phyloP scores from a whole-genome alignment of 2,888 invertebrate genomes.

The Agrotis segetum region DNA sequence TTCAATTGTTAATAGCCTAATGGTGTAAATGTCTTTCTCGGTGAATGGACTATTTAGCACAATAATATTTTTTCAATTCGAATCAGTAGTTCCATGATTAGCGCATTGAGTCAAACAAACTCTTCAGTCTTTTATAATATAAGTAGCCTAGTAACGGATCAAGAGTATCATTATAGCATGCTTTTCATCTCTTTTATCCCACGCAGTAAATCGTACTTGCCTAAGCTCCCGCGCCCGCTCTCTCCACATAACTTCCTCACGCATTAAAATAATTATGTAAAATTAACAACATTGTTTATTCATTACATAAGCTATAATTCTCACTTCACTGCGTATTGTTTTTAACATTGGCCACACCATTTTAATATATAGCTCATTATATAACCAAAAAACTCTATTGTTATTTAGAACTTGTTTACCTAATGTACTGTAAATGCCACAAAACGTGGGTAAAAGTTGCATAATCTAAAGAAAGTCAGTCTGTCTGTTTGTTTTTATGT shows the following conservation, averaged over 20 bases:
- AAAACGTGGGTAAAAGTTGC: constrained; percentile 37
- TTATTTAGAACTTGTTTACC: constrained; percentile 29
- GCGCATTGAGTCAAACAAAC: too few species aligned
- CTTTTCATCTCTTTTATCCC: not conserved
- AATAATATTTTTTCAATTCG: too few species aligned
- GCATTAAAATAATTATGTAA: constrained; percentile 65
- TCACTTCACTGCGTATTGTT: constrained; percentile 64
- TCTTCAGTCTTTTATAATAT: too few species aligned
- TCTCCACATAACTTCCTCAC: constrained; percentile 7
- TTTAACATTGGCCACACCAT: constrained; percentile 37
- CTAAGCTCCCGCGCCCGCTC: constrained; percentile 21
- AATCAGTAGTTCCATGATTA: too few species aligned
- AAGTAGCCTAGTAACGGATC: not conserved
- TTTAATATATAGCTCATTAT: constrained; percentile 37
- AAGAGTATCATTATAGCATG: not conserved
- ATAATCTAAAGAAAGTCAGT: constrained; percentile 42
- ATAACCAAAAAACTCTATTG: constrained; percentile 38
- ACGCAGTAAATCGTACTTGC: not conserved
- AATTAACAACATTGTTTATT: constrained; percentile 60
- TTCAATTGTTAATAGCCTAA: too few species aligned
- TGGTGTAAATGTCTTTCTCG: too few species aligned
- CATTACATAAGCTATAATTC: constrained; percentile 61
- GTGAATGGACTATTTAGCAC: too few species aligned
- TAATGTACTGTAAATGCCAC: constrained; percentile 29
- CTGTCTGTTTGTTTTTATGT: constrained; percentile 39